phyloP scores from a whole-genome alignment of 1,140 invertebrate genomes.

The Subanguina moxae region DNA sequence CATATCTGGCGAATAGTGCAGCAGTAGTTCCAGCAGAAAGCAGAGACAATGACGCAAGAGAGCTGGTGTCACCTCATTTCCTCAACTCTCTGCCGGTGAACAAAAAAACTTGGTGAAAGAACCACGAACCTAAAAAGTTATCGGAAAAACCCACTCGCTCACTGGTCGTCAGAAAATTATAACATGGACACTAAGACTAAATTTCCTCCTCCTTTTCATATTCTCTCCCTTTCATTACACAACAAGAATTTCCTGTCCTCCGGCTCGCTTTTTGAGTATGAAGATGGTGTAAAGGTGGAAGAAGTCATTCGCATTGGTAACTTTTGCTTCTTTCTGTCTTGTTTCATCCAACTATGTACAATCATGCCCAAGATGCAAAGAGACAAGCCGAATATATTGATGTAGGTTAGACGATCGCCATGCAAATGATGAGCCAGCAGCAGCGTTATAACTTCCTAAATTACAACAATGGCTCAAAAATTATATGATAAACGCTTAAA shows the following conservation, averaged over 20 bases:
- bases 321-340: background rate
- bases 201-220: background rate
- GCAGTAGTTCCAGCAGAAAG: too few species aligned
- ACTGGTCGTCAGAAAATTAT: too few species aligned
- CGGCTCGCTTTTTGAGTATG: background rate
- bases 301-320: background rate
- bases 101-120: too few species aligned
- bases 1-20: too few species aligned
- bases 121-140: too few species aligned
- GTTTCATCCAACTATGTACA: conserved; percentile 65
- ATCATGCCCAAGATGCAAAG: conserved; percentile 83
- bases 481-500: too few species aligned
- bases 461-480: conserved; percentile 42
- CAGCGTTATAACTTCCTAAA: conserved; percentile 82
- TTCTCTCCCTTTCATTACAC: background rate
- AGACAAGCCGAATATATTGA: conserved; percentile 80
- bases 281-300: background rate
- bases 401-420: conserved; percentile 74
- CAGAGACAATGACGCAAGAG: too few species aligned
- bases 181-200: too few species aligned
- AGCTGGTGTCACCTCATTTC: too few species aligned
- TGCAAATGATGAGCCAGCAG: conserved; percentile 77
- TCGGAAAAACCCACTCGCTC: too few species aligned
- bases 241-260: background rate
- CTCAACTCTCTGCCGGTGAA: too few species aligned